Evolutionary conservation across 2,888 invertebrate genomes (phyloP), one percentile per base, ranked within the genome.

Genomic region (Eucera pruinosa): DNA sequence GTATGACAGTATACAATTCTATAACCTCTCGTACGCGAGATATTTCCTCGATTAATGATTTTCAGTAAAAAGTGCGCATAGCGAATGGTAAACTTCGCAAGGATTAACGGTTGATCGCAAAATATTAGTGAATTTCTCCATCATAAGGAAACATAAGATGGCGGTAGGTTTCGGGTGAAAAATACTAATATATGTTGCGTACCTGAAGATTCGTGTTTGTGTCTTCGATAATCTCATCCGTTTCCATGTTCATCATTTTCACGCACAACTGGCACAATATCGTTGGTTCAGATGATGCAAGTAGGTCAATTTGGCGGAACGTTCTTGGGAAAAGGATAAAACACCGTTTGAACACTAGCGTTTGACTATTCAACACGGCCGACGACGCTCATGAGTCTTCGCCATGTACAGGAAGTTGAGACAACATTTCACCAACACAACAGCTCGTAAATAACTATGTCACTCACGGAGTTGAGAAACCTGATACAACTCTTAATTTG

Each of bases 141-240:
- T 82, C 81, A 77, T 76, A 79, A 81, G 74, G 83, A 84, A 81
- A 83, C 83, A 86, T 85, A 88, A 88, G 87, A 88, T 88, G 88
- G 88, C 88, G 86, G 87, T 88, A 80, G 80, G 81, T 79, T 81
- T 81, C 82, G 55, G 82, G 78, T 77, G 67, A 81, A 85, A 84
- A 87, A 87, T 85, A 82, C 76, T 75, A 75, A 55, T 66, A 61
- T 78, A 62, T 58, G 66, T 76, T 71, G 86, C 90, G 89, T 92
- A 95, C 95, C 95, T 95, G 95, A 90, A 94, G 94, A 94, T 94
- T 95, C 90, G 95, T 88, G 93, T 94, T 95, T 87, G 95, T 94
- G 92, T 97, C 97, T 94, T 97, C 97, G 94, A 96, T 96, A 93
- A 96, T 95, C 95, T 96, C 96, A 94, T 97, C 97, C 93, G 96